phyloP scores from a whole-genome alignment of 2,888 invertebrate species.

The Trachelus stipa region DNA sequence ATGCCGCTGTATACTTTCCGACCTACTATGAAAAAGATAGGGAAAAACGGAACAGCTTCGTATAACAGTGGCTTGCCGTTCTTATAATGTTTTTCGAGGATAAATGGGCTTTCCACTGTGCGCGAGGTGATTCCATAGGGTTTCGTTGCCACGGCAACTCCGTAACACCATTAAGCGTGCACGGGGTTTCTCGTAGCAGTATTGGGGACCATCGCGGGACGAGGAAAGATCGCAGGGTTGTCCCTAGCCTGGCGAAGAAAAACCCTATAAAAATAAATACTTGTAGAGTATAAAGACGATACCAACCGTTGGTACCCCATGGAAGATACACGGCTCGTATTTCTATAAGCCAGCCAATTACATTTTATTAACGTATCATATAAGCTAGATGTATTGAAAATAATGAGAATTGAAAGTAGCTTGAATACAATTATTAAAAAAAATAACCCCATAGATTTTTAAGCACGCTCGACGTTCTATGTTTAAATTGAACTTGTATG shows the following conservation, averaged over 20 bases:
- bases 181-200: constrained; percentile 43
- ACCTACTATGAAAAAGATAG: background rate
- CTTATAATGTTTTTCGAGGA: constrained; percentile 66
- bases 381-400: background rate
- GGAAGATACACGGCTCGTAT: background rate
- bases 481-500: background rate
- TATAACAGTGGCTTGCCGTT: constrained; percentile 36
- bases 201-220: background rate
- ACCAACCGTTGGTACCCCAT: background rate
- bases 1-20: background rate
- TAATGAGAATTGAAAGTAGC: background rate
- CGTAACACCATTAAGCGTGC: constrained; percentile 65
- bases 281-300: constrained; percentile 53
- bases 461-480: background rate
- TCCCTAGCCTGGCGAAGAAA: constrained; percentile 33
- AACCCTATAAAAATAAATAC: constrained; percentile 64
- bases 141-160: constrained; percentile 63
- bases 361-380: background rate
- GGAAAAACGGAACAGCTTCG: background rate
- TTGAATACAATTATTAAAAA: background rate
- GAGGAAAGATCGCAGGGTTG: background rate
- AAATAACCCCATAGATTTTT: background rate
- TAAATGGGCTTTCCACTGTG: constrained; percentile 63
- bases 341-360: background rate
- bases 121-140: constrained; percentile 58